Conservation (phyloP, 1,140 invertebrate genomes). For the Drosophila quadrilineata region DNA sequence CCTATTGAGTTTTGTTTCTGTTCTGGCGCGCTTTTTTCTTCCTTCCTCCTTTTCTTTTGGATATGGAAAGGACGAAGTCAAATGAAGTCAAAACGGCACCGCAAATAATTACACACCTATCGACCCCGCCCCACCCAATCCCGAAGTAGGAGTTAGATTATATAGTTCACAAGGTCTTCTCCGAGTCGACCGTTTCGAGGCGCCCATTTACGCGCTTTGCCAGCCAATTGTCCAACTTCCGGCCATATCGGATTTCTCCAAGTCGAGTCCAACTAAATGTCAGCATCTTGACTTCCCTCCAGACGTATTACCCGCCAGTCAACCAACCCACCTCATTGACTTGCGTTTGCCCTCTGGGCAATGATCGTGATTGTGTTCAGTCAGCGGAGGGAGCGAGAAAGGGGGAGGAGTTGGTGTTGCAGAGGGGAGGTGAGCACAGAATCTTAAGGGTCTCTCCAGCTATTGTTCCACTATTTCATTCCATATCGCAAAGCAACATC, state of each 20-base stretch:
- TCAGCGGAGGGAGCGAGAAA: conserved; percentile 42
- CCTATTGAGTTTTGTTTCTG: conserved; percentile 4
- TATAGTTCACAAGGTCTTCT: not conserved
- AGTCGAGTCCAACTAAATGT: conserved; percentile 72
- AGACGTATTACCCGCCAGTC: conserved; percentile 3
- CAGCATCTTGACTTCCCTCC: conserved; percentile 54
- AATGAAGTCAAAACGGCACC: conserved; percentile 58
- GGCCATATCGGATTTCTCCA: conserved; percentile 67
- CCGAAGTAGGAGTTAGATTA: conserved; percentile 42
- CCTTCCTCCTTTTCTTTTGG: too few species aligned
- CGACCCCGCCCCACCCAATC: not conserved
- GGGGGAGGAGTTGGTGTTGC: not conserved
- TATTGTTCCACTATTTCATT: conserved; percentile 44
- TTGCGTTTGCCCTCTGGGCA: conserved; percentile 3
- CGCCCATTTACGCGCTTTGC: conserved; percentile 35
- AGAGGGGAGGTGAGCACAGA: too few species aligned
- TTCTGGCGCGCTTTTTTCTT: conserved; percentile 71
- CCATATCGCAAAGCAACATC: conserved; percentile 34
- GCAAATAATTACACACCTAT: conserved; percentile 66
- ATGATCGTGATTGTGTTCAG: conserved; percentile 62
- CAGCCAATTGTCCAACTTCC: conserved; percentile 74
- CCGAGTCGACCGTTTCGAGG: conserved; percentile 25
- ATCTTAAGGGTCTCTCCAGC: conserved; percentile 26
- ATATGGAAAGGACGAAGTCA: conserved; percentile 28
- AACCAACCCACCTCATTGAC: conserved; percentile 13